Percentiles rank a stretch among this genome's conserved stretches.
Evolutionary conservation across 2,888 invertebrate species (phyloP).

Genomic region (Microdon myrmicae): DNA sequence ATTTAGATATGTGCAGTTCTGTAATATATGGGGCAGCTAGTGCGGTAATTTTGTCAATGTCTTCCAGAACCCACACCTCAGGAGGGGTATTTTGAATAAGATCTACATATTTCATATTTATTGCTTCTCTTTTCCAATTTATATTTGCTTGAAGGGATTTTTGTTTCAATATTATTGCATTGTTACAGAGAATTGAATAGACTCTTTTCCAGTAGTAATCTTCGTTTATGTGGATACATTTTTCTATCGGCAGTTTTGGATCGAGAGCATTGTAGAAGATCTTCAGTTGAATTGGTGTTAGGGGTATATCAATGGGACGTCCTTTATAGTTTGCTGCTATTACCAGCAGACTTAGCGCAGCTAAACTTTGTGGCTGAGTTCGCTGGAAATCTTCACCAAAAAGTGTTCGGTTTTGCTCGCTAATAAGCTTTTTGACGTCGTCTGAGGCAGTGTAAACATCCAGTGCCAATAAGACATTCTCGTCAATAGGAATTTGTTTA

Average conservation of each 20-base stretch:
- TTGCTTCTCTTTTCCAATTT: constrained; percentile 57
- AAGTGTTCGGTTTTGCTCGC: constrained; percentile 56
- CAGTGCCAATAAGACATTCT: constrained; percentile 48
- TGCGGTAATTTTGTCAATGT: constrained; percentile 55
- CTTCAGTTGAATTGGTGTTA: constrained; percentile 54
- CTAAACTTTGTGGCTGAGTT: constrained; percentile 54
- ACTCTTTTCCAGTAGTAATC: constrained; percentile 60
- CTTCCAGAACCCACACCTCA: constrained; percentile 56
- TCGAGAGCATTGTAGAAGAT: constrained; percentile 58
- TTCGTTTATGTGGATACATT: constrained; percentile 58
- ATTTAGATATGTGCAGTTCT: constrained; percentile 57
- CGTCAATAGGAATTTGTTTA: constrained; percentile 55
- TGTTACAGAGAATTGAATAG: constrained; percentile 55
- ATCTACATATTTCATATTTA: constrained; percentile 59
- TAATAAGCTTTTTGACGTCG: constrained; percentile 44
- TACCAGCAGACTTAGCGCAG: constrained; percentile 56
- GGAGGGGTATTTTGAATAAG: constrained; percentile 58
- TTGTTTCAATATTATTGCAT: constrained; percentile 54
- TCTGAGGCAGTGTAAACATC: constrained; percentile 56
- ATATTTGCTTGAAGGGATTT: constrained; percentile 34
- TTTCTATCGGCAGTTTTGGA: constrained; percentile 56
- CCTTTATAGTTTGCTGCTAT: constrained; percentile 53
- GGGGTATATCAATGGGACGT: constrained; percentile 31
- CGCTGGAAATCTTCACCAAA: constrained; percentile 57
- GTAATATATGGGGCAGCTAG: constrained; percentile 55